A percentile compares a stretch with the other conserved stretches of the same genome.
Evolutionary conservation across 2,888 invertebrate species (phyloP).

Genomic region (Drosophila prolongata): DNA sequence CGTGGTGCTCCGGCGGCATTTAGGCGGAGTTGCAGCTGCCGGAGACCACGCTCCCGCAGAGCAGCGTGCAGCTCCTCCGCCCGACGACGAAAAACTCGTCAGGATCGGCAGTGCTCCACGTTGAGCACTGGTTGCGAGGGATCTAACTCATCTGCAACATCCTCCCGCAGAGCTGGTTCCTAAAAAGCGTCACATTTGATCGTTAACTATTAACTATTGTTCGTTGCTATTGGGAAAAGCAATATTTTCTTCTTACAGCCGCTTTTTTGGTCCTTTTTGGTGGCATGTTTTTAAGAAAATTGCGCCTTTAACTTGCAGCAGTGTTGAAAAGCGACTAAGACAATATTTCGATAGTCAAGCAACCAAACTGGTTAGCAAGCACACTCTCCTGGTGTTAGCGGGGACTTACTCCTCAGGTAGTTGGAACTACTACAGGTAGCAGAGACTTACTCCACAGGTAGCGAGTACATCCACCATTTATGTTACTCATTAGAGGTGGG

Average conservation of each 20-base stretch:
- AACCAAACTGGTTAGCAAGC: too few relatives aligned
- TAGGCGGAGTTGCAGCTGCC: constrained; percentile 72
- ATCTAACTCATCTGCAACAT: constrained; percentile 32
- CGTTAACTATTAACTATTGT: too few relatives aligned
- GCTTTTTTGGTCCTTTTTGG: constrained; percentile 27
- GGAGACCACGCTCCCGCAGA: constrained; percentile 60
- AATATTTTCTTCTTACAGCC: background rate
- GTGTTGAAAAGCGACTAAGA: background rate
- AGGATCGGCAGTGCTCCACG: constrained; percentile 83
- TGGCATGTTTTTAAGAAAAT: constrained; percentile 14
- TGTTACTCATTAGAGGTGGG: too few relatives aligned
- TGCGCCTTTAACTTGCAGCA: background rate
- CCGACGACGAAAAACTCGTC: constrained; percentile 82
- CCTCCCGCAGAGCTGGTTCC: background rate
- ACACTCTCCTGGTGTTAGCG: too few relatives aligned
- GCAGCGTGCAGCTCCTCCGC: constrained; percentile 79
- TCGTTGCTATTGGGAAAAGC: background rate
- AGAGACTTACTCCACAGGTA: too few relatives aligned
- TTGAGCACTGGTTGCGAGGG: constrained; percentile 71
- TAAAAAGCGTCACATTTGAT: background rate
- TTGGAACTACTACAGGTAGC: too few relatives aligned
- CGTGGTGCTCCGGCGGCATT: constrained; percentile 77
- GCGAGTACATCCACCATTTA: too few relatives aligned
- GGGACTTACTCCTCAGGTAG: too few relatives aligned
- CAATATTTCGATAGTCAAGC: too few relatives aligned